Evolutionary conservation across 2,888 invertebrate species (phyloP), one percentile per base, ranked within the genome.

Genomic region (Apodemia zela): DNA sequence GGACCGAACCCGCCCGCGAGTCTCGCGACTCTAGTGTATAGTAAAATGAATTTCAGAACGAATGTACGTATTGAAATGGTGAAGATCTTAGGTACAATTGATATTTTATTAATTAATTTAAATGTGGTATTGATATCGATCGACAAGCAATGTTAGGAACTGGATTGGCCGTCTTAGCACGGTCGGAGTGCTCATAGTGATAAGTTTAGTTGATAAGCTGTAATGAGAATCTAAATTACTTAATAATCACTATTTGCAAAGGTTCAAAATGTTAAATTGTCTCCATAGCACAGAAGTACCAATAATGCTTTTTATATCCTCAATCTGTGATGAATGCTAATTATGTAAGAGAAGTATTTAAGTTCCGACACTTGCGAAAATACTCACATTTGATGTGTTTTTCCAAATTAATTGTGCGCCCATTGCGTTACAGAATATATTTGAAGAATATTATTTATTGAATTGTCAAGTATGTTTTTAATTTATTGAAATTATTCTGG

Each of bases 81-180:
- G 89, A 86, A 88, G 88, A 90, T 90, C 90, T 90, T 89, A 90
- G 90, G 88, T 89, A 89, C 89, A 90, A 91, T 89, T 89, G 89
- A 89, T 89, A 89, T 89, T 89, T 89, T 89, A 90, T 89, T 87
- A 87, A 89, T 90, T 90, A 87, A 89, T 89, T 89, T 88, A 89
- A 89, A 87, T 84, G 86, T 85, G 85, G 88, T 89, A 88, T 84
- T 85, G 88, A 89, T 89, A 87, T 86, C 84, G 81, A 84, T 79
- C 82, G 88, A 87, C 78, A 89, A 89, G 90, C 90, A 90, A 89
- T 90, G 88, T 84, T 86, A 84, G 82, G 74, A 80, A 73, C 73
- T 79, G 82, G 74, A 77, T 54, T 54, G 71, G 85, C 84, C 84
- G 86, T 54, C 75, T 75, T 75, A 73, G 79, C 74, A 78, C 82